These are phyloP conservation scores for Phalanger gymnotis DNA, from an alignment of 2,797 vertebrate species.

Conservation along the genomic window DNA sequence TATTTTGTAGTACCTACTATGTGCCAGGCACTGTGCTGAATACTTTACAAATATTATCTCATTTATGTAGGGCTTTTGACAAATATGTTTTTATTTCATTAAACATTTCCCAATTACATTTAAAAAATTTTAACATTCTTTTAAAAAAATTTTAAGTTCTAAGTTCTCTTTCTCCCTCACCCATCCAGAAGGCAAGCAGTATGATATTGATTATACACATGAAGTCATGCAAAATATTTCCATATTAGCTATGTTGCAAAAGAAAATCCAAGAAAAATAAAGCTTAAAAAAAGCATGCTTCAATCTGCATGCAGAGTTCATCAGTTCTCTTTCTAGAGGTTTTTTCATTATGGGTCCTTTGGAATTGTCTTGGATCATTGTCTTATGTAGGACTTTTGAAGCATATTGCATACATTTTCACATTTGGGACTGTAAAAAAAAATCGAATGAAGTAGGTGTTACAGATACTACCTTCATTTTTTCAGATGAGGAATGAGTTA, in stretches of 20 bases:
- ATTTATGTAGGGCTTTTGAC: no score
- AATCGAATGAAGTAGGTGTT: background rate
- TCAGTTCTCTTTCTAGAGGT: background rate
- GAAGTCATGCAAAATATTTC: no score
- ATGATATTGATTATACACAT: no score
- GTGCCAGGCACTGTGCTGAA: background rate
- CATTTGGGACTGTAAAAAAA: background rate
- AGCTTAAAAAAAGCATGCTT: background rate
- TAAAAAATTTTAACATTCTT: no score
- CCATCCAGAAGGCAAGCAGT: no score
- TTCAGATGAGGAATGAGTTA: background rate
- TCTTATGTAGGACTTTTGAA: background rate
- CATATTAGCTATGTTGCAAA: background rate
- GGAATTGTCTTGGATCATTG: background rate
- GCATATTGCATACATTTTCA: background rate
- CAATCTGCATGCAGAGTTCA: background rate
- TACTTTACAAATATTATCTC: background rate
- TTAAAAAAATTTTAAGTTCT: no score
- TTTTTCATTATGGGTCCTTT: background rate
- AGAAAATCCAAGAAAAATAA: background rate
- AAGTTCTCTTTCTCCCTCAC: no score
- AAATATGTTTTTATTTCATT: no score
- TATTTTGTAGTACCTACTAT: background rate
- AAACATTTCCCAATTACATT: no score
- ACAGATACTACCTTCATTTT: background rate